Evolutionary conservation across 2,797 vertebrate genomes (phyloP), one percentile per base, ranked within the genome.

Genomic region (Argentina silus): DNA sequence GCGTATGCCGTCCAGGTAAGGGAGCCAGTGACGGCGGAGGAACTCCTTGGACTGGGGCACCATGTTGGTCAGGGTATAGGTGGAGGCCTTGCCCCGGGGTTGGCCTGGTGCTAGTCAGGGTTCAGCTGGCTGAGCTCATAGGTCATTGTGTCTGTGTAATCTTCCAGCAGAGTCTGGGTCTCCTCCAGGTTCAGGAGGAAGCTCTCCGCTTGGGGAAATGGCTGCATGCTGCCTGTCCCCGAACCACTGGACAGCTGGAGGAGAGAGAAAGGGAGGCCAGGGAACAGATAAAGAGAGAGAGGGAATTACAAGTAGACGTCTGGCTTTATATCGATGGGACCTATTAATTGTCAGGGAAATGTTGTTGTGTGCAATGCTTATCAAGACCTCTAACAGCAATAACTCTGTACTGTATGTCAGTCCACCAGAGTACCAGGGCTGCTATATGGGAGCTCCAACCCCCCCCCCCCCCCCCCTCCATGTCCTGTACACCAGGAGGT

Each of bases 41-140:
- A 82, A 81, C 63, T 78, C 74, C 0, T 75, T 67, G 7, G 67
- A 48, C 68, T 75, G 76, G 0, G 84, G 80, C n/a, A 84, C 82
- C 36, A 75, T 76, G 23, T 84, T 84, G 21, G 82, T 82, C 17
- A 86, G 73, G 14, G 82, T 79, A 70, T 83, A 82, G 27, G 83
- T 77, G 44, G 81, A 69, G 2, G 78, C 82, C 61, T 77, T 82
- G 72, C 75, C 1, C 75, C 75, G 0, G 71, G 75, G 44, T 76
- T 45, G n/a, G 69, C 69, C 75, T 85, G 78, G 60, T 81, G 74
- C 55, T 76, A 56, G 11, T 83, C 80, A 0, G 80, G 77, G 73
- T 84, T 82, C 7, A 84, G 72, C 42, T 77, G 78, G 3, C 78
- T 78, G 17, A 76, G 75, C 45, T 79, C 78, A 7, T 77, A 77